Evolutionary conservation across 2,797 vertebrate genomes (phyloP), one percentile per base, ranked within the genome.

Genomic region (Lates japonicus): DNA sequence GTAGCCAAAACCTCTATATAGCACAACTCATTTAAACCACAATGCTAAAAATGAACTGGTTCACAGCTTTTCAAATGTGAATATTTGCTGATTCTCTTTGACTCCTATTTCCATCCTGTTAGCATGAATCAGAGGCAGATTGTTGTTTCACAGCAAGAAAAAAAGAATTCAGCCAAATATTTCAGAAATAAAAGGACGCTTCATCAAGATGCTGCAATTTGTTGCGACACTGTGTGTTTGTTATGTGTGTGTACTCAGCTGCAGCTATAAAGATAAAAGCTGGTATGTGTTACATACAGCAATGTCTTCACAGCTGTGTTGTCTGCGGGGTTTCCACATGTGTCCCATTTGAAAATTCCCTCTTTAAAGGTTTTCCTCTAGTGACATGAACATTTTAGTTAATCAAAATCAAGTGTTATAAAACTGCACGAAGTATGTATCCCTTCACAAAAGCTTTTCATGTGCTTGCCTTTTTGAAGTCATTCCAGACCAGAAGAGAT

Each of bases 281-380:
- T 74, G 63, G 54, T 49, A 69, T 69, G 59, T 31, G 19, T 68
- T 12, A 82, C 57, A 88, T 22, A 61, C 64, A 72, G 31, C 31
- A 7, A 13, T 70, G 74, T 85, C 80, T 80, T 48, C 57, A 80
- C 88, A 89, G 89, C 89, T 87, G 87, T 62, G 76, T 49, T 52
- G 55, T 78, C 64, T 69, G 54, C 63, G 42, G 49, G 68, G 70
- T 63, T 70, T 63, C 54, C 25, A 59, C 44, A 62, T 10, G 17
- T 19, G 25, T 33, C 6, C 8, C 29, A 37, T 66, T 31, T 10
- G 9, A 68, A 68, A 49, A 70, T 22, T 16, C 9, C 33, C 41
- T 55, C 48, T 8, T 48, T 29, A 17, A 22, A 13, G 31, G 8
- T 81, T 29, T 76, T 69, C 52, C 63, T 20, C 44, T 59, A 33